A percentile compares a stretch with the other conserved stretches of the same genome.
phyloP scores from a whole-genome alignment of 2,113 vertebrate species.

The Platysternon megacephalum region DNA sequence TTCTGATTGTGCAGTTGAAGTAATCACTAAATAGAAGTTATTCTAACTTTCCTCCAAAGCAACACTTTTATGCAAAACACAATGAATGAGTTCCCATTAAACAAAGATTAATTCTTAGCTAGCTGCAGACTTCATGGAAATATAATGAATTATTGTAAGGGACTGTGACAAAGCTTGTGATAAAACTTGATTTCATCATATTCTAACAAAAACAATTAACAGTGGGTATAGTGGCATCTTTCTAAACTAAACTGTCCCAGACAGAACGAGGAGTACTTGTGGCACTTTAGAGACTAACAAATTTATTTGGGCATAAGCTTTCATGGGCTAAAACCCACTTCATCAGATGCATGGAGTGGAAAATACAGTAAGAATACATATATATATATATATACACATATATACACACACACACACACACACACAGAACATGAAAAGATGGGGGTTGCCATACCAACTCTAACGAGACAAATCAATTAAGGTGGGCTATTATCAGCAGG shows the following conservation, averaged over 20 bases:
- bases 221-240: background rate
- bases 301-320: too few species aligned
- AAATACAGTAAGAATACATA: too few species aligned
- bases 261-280: too few species aligned
- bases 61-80: background rate
- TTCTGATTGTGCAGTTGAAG: background rate
- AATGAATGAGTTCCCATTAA: background rate
- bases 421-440: too few species aligned
- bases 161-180: background rate
- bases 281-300: too few species aligned
- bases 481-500: too few species aligned
- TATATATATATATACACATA: too few species aligned
- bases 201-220: background rate
- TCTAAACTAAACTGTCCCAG: background rate
- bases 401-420: too few species aligned
- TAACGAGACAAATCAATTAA: too few species aligned
- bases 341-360: too few species aligned
- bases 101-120: background rate
- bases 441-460: too few species aligned
- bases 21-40: background rate
- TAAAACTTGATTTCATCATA: accelerated
- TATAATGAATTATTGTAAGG: accelerated
- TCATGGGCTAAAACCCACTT: too few species aligned
- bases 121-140: background rate
- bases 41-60: background rate